Conservation (phyloP, 1,140 invertebrate species). For the Orchesella cincta region DNA sequence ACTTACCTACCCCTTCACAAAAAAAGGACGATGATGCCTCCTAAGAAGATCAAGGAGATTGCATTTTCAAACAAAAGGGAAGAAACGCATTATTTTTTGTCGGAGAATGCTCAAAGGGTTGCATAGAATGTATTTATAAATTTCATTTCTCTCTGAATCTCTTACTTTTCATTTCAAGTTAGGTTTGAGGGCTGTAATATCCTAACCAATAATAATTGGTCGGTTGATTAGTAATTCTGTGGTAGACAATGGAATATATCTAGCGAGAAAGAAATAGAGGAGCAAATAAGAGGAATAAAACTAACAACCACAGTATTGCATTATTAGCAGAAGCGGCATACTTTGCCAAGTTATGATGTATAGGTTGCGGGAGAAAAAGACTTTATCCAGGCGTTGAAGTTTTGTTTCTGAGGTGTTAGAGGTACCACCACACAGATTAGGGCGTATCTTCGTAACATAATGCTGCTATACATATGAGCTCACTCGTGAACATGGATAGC, state of each 20-base stretch:
- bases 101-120: conserved; percentile 17
- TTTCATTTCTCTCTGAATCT: not conserved
- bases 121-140: conserved; percentile 13
- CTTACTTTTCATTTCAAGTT: not conserved
- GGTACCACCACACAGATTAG: conserved; percentile 20
- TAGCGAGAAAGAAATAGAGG: not conserved
- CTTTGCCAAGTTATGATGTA: not conserved
- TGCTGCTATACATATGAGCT: no score
- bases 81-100: conserved; percentile 14
- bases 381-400: not conserved
- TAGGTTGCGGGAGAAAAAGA: not conserved
- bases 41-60: not conserved
- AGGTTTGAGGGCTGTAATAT: not conserved
- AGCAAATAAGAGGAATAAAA: not conserved
- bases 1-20: not conserved
- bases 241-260: not conserved
- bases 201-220: conserved; percentile 7
- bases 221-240: conserved; percentile 21
- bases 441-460: no score
- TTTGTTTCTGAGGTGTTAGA: not conserved
- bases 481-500: no score
- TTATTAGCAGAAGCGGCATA: not conserved
- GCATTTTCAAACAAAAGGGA: conserved; percentile 3
- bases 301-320: not conserved
- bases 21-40: not conserved